phyloP scores from a whole-genome alignment of 2,888 invertebrate species.

The Chymomyza procnemis region DNA sequence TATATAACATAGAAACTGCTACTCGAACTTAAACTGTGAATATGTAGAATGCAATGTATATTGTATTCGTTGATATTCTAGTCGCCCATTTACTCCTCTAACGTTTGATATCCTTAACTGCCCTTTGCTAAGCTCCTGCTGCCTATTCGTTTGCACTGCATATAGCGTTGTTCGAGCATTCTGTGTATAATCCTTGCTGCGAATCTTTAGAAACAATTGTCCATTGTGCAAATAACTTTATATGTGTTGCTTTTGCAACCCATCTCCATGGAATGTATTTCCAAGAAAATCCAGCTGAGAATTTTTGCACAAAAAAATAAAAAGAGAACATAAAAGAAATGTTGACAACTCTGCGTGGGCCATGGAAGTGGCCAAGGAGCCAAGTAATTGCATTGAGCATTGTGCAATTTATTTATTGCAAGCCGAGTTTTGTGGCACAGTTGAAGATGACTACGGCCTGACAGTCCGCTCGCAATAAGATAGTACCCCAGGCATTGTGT shows the following conservation, averaged over 20 bases:
- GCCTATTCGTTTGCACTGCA: not conserved
- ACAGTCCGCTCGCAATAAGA: conserved; percentile 50
- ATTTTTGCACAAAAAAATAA: not conserved
- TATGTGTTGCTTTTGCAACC: conserved; percentile 7
- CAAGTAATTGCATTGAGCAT: conserved; percentile 50
- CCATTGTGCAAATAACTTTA: conserved; percentile 51
- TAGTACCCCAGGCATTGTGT: conserved; percentile 65
- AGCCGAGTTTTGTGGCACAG: conserved; percentile 13
- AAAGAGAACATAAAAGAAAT: not conserved
- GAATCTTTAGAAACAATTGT: conserved; percentile 69
- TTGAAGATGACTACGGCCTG: conserved; percentile 1
- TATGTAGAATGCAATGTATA: too few relatives aligned
- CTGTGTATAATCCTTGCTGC: conserved; percentile 44
- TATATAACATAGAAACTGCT: too few relatives aligned
- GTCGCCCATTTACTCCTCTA: not conserved
- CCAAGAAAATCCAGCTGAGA: conserved; percentile 5
- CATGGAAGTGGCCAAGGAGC: conserved; percentile 26
- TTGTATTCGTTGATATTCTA: too few relatives aligned
- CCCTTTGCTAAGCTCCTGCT: not conserved
- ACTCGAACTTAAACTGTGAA: too few relatives aligned
- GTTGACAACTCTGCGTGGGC: conserved; percentile 21
- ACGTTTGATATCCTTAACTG: not conserved
- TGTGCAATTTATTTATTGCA: conserved; percentile 66
- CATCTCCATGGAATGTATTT: conserved; percentile 45
- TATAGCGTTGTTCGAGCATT: conserved; percentile 16